Evolutionary conservation across 2,797 vertebrate genomes (phyloP).

Genomic region (Scolopax rusticola): DNA sequence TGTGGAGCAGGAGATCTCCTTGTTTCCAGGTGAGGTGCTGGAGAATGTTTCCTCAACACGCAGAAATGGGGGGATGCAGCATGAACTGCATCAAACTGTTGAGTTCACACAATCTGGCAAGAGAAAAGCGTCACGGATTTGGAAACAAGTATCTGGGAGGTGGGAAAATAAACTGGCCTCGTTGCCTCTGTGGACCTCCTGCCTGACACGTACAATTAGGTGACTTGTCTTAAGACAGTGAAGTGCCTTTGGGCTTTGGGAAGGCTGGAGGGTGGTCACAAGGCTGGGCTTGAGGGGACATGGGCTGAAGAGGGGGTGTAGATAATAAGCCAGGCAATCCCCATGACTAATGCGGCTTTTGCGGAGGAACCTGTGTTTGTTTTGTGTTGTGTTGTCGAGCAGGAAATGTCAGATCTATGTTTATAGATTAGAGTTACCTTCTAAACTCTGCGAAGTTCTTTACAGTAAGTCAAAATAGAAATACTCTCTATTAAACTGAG

Average conservation of each 20-base stretch:
- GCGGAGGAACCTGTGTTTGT: neutral
- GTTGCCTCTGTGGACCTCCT: neutral
- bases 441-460: neutral
- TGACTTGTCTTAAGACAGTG: neutral
- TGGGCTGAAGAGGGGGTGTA: neutral
- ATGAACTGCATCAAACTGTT: neutral
- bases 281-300: neutral
- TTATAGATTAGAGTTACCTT: slow-evolving; percentile 2
- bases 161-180: neutral
- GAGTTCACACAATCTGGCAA: neutral
- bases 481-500: neutral
- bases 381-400: slow-evolving; percentile 19
- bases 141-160: neutral
- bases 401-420: slow-evolving; percentile 45
- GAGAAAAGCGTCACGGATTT: neutral
- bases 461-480: slow-evolving; percentile 1
- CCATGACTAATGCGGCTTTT: neutral
- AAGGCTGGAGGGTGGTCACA: neutral
- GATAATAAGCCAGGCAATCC: neutral
- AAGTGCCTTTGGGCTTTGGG: neutral
- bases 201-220: neutral
- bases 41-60: neutral
- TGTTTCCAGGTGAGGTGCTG: neutral
- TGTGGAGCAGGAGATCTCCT: neutral
- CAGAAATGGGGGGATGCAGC: neutral